Evolutionary conservation across 37 sponge, comb jelly and placozoan species (phyloP).

Genomic region (Cladorhizidae sp.): DNA sequence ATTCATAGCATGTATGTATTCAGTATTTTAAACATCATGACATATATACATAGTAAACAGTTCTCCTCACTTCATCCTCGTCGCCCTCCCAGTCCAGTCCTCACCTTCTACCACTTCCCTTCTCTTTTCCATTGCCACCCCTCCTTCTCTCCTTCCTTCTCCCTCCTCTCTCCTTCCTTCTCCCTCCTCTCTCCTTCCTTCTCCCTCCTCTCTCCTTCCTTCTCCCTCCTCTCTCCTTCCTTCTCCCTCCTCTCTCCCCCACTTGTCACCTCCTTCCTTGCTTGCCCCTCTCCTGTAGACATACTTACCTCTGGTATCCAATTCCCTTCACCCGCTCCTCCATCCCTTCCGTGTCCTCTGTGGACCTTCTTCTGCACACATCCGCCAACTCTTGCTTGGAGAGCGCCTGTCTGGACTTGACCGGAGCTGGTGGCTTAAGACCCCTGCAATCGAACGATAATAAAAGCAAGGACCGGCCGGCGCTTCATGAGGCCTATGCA

Average conservation of each 20-base stretch:
- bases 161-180: neutral
- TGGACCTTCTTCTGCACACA: slow-evolving; percentile 45
- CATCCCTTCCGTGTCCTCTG: slow-evolving; percentile 37
- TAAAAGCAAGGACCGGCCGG: neutral
- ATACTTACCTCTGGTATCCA: slow-evolving; percentile 59
- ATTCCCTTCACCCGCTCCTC: slow-evolving; percentile 72
- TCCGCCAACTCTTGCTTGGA: slow-evolving; percentile 70
- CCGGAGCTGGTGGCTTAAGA: slow-evolving; percentile 23
- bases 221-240: slow-evolving; percentile 30
- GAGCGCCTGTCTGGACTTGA: slow-evolving; percentile 2
- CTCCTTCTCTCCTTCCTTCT: neutral
- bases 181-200: slow-evolving; percentile 70
- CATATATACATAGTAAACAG: too few species aligned
- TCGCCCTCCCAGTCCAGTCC: too few species aligned
- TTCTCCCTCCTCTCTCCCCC: neutral
- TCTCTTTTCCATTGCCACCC: neutral
- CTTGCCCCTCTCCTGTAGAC: neutral
- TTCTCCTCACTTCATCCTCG: too few species aligned
- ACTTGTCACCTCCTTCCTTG: neutral
- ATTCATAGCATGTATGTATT: neutral
- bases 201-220: slow-evolving; percentile 43
- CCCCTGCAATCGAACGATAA: slow-evolving; percentile 1
- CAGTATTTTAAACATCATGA: too few species aligned
- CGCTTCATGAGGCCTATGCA: neutral
- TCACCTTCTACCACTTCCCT: too few species aligned